A percentile compares a stretch with the other conserved stretches of the same genome.
Evolutionary conservation across 1,140 invertebrate genomes (phyloP).

Genomic region (Cotesia vestalis): DNA sequence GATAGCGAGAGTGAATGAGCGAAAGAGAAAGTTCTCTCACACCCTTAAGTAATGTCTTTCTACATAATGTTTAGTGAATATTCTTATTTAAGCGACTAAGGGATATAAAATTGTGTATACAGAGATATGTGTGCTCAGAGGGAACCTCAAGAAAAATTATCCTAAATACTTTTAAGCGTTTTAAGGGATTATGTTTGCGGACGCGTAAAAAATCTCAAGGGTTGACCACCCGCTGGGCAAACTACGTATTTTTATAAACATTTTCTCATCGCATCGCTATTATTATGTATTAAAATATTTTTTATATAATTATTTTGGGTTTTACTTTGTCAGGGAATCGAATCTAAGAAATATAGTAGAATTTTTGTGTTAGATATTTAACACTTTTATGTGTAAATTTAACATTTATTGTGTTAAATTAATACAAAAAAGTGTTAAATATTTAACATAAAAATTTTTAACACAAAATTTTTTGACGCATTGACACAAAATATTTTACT

Average conservation of each 20-base stretch:
- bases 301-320: background rate
- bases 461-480: too few relatives aligned
- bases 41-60: slow-evolving; percentile 30
- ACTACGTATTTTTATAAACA: slow-evolving; percentile 16
- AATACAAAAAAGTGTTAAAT: too few relatives aligned
- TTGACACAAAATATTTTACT: too few relatives aligned
- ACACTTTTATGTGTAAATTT: too few relatives aligned
- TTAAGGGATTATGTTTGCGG: slow-evolving; percentile 54
- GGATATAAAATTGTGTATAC: background rate
- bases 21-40: slow-evolving; percentile 27
- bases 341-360: too few relatives aligned
- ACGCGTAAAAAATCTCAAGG: slow-evolving; percentile 53
- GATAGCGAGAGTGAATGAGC: too few relatives aligned
- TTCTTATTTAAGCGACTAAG: too few relatives aligned
- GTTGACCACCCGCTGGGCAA: slow-evolving; percentile 56
- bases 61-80: slow-evolving; percentile 30
- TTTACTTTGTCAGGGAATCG: too few relatives aligned
- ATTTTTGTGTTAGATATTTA: too few relatives aligned
- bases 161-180: slow-evolving; percentile 55
- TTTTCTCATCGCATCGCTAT: slow-evolving; percentile 28
- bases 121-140: background rate
- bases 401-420: too few relatives aligned
- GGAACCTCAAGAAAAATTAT: slow-evolving; percentile 21
- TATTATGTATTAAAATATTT: slow-evolving; percentile 3
- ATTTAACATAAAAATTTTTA: too few relatives aligned